These are phyloP conservation scores for Euproctis similis DNA, from an alignment of 2,888 invertebrate species.

Conservation along the genomic window DNA sequence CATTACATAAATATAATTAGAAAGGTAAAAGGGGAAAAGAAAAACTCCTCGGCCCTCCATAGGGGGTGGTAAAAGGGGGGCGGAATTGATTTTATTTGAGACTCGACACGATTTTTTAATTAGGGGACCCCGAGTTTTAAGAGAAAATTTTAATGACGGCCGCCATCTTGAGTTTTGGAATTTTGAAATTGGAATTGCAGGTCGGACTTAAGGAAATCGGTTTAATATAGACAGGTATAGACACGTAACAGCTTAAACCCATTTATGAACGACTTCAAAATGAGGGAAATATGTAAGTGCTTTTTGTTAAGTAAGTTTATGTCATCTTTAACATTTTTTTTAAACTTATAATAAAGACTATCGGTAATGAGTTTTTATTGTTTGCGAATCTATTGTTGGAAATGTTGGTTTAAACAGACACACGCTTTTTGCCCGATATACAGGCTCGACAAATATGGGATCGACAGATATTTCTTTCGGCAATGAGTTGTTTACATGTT, in stretches of 20 bases:
- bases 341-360: no score
- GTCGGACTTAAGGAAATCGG: background rate
- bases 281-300: no score
- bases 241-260: background rate
- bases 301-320: no score
- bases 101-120: conserved; percentile 72
- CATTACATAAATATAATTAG: conserved; percentile 64
- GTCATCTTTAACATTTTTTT: no score
- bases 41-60: conserved; percentile 42
- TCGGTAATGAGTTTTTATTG: no score
- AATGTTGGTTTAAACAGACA: no score
- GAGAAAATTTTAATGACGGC: conserved; percentile 36
- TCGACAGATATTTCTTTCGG: no score
- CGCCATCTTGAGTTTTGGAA: conserved; percentile 16
- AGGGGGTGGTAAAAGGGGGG: conserved; percentile 31
- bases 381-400: no score
- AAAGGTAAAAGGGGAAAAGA: conserved; percentile 40
- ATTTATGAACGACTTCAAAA: no score
- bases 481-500: no score
- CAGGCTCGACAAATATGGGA: no score
- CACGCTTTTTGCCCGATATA: no score
- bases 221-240: background rate
- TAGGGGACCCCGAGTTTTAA: conserved; percentile 32
- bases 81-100: conserved; percentile 70
- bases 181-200: conserved; percentile 10